phyloP scores from a whole-genome alignment of 2,888 invertebrate species.

The Lymantria monacha region DNA sequence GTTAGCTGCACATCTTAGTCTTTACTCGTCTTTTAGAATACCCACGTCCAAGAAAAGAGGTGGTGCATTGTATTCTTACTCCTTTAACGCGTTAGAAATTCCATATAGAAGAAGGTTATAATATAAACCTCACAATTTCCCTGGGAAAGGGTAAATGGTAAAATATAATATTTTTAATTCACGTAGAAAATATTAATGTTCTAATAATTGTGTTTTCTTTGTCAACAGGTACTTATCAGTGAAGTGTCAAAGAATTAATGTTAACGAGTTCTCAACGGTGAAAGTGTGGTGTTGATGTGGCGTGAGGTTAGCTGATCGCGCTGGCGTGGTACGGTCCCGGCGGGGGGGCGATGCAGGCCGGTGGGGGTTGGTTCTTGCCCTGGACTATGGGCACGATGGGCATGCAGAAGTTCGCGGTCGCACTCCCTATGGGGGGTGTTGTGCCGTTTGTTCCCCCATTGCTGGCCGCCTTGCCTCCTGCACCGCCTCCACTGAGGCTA shows the following conservation, averaged over 20 bases:
- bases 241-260: constrained; percentile 44
- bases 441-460: constrained; percentile 70
- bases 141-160: too few species aligned
- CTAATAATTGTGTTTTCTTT: constrained; percentile 24
- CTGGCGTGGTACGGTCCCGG: constrained; percentile 79
- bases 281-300: constrained; percentile 62
- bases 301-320: constrained; percentile 57
- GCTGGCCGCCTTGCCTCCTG: constrained; percentile 68
- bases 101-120: too few species aligned
- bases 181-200: too few species aligned
- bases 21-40: too few species aligned
- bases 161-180: too few species aligned
- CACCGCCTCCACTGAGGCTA: constrained; percentile 66
- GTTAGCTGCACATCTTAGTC: too few species aligned
- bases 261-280: constrained; percentile 34
- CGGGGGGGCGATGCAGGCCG: constrained; percentile 74
- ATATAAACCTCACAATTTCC: too few species aligned
- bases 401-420: constrained; percentile 76
- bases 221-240: constrained; percentile 72
- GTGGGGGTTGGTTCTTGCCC: constrained; percentile 74
- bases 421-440: constrained; percentile 75
- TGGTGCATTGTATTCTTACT: too few species aligned
- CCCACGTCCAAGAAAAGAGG: too few species aligned
- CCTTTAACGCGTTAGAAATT: too few species aligned
- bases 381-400: constrained; percentile 80